A percentile compares a stretch with the other conserved stretches of the same genome.
Conservation (phyloP, 35 echinoderm and acorn worm species). For the Ophiothrix spiculata region DNA sequence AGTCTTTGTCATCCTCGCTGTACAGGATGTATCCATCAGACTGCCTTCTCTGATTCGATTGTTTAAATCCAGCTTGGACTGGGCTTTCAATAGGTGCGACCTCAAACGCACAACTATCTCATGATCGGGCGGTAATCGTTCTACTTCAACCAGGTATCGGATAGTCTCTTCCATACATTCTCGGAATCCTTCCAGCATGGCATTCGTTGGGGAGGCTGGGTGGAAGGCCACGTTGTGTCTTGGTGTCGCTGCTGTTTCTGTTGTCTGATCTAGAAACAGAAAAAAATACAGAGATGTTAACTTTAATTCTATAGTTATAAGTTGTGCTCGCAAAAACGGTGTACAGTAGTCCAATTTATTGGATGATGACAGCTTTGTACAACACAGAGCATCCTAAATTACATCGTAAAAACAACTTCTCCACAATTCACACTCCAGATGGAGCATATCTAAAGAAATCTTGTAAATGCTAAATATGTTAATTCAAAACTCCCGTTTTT, state of each 20-base stretch:
- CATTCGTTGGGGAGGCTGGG: constrained; percentile 36
- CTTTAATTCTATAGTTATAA: too few species aligned
- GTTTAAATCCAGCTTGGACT: constrained; percentile 56
- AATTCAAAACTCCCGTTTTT: too few species aligned
- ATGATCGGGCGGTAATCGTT: constrained; percentile 59
- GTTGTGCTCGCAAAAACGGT: too few species aligned
- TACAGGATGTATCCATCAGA: neutral
- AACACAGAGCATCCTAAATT: too few species aligned
- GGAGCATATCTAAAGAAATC: too few species aligned
- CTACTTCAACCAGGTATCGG: constrained; percentile 63
- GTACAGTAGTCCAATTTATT: too few species aligned
- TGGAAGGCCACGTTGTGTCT: constrained; percentile 3
- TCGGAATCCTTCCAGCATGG: constrained; percentile 59
- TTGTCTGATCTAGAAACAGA: neutral
- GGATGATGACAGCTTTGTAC: too few species aligned
- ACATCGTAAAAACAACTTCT: too few species aligned
- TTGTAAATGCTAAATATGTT: too few species aligned
- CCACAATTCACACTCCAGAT: too few species aligned
- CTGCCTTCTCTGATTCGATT: constrained; percentile 21
- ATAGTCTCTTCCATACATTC: constrained; percentile 80
- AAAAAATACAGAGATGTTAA: neutral
- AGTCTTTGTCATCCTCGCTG: neutral
- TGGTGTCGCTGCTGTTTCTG: neutral
- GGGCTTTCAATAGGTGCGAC: constrained; percentile 57
- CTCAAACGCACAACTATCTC: constrained; percentile 58